Conservation (phyloP, 2,888 invertebrate species). For the Stenodema calcarata region DNA sequence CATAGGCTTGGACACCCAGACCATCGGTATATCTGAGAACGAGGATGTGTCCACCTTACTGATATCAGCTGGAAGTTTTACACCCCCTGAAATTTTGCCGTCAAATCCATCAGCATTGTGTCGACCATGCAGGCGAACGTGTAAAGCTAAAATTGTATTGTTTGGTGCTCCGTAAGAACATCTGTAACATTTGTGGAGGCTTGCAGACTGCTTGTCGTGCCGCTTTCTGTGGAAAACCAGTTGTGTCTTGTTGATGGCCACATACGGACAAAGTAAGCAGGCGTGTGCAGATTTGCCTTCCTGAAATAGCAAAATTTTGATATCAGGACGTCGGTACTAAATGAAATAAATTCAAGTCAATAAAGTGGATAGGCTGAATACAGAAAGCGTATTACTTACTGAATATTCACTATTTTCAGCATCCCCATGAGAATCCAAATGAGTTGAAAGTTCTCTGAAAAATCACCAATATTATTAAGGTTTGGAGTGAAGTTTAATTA, state of each 20-base stretch:
- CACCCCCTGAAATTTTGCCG: neutral
- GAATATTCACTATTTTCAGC: conserved; percentile 55
- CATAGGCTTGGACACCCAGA: conserved; percentile 78
- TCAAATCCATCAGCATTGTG: conserved; percentile 52
- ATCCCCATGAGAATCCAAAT: conserved; percentile 71
- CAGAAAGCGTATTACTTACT: neutral
- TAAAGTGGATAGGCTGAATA: too few species aligned
- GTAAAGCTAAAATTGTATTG: conserved; percentile 52
- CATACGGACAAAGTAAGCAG: conserved; percentile 51
- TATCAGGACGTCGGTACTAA: neutral
- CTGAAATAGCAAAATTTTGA: conserved; percentile 6
- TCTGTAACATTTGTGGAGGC: conserved; percentile 51
- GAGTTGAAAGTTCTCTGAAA: conserved; percentile 67
- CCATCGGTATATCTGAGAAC: conserved; percentile 71
- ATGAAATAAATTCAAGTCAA: too few species aligned
- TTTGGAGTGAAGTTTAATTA: neutral
- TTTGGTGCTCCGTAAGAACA: conserved; percentile 53
- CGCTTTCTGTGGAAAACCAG: conserved; percentile 50
- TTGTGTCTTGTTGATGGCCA: conserved; percentile 42
- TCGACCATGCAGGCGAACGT: conserved; percentile 52
- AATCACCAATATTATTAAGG: neutral
- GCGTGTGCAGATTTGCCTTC: conserved; percentile 39
- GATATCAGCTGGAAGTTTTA: conserved; percentile 52
- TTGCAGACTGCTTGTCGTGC: conserved; percentile 25
- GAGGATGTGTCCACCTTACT: conserved; percentile 53